These are phyloP conservation scores for Orthosia cruda DNA, from an alignment of 2,888 invertebrate species.

Conservation along the genomic window DNA sequence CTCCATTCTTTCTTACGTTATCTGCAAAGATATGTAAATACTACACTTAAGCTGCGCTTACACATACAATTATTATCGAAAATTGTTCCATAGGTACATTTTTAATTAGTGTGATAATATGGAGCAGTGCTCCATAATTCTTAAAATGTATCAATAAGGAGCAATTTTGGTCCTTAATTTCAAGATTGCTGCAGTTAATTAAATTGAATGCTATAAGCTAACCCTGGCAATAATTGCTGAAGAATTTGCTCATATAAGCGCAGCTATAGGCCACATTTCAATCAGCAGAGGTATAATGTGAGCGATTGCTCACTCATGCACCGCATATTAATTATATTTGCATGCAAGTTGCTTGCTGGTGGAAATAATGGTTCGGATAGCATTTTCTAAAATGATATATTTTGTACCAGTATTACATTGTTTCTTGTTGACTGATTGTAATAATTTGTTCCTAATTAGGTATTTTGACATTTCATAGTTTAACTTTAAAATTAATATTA, in stretches of 20 bases:
- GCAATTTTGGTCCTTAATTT: neutral
- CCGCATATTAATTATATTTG: too few relatives aligned
- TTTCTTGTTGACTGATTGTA: slow-evolving; percentile 10
- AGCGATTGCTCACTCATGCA: too few relatives aligned
- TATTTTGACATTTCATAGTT: slow-evolving; percentile 37
- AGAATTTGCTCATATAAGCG: neutral
- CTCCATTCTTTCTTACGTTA: neutral
- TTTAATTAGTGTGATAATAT: neutral
- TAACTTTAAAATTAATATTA: slow-evolving; percentile 3
- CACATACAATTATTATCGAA: neutral
- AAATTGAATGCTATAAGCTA: neutral
- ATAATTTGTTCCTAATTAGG: slow-evolving; percentile 30
- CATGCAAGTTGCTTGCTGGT: too few relatives aligned
- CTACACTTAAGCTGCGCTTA: neutral
- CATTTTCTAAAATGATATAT: slow-evolving; percentile 13
- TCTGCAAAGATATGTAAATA: neutral
- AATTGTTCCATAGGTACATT: neutral
- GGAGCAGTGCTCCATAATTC: neutral
- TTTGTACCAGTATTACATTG: slow-evolving; percentile 21
- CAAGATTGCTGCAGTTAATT: neutral
- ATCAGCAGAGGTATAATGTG: too few relatives aligned
- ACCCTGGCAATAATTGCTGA: neutral
- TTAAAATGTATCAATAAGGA: neutral
- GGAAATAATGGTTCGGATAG: too few relatives aligned
- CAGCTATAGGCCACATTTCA: neutral